phyloP scores from a whole-genome alignment of 1,140 invertebrate species.

The Trachelipus rathkii region DNA sequence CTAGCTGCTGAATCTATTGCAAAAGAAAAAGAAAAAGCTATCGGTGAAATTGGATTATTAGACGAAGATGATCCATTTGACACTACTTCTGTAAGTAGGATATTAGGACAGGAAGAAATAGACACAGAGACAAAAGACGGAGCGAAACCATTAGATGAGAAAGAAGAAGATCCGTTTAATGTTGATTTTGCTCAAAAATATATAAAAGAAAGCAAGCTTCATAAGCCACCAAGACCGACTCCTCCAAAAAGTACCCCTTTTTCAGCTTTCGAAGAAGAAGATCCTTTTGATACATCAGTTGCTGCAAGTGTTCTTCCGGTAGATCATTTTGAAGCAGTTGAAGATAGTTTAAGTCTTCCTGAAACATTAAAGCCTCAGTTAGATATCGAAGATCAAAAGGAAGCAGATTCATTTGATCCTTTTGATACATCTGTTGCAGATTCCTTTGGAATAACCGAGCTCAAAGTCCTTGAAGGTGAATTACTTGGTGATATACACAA shows the following conservation, averaged over 20 bases:
- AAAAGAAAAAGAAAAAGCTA: constrained; percentile 49
- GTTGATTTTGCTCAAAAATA: constrained; percentile 67
- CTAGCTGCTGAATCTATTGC: constrained; percentile 67
- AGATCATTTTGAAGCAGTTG: constrained; percentile 35
- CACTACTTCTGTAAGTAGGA: constrained; percentile 43
- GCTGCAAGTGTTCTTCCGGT: constrained; percentile 35
- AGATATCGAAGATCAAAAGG: constrained; percentile 25
- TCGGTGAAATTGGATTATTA: constrained; percentile 35
- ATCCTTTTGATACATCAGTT: constrained; percentile 43
- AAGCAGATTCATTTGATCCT: constrained; percentile 44
- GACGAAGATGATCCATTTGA: constrained; percentile 48
- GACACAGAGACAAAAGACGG: not conserved
- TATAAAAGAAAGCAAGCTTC: constrained; percentile 14
- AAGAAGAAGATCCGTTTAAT: constrained; percentile 72
- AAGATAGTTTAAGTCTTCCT: constrained; percentile 40
- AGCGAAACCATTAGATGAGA: constrained; percentile 26
- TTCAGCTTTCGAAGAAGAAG: constrained; percentile 25
- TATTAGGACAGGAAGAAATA: constrained; percentile 39
- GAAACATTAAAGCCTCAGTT: constrained; percentile 36
- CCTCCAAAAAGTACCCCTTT: constrained; percentile 25
- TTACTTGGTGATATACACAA: constrained; percentile 30
- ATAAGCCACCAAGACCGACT: constrained; percentile 31
- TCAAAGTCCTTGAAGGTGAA: constrained; percentile 44
- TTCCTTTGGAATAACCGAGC: constrained; percentile 39
- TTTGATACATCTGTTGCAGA: constrained; percentile 47